Conservation (phyloP, 2,797 vertebrate genomes). For the Lutjanus argentimaculatus region DNA sequence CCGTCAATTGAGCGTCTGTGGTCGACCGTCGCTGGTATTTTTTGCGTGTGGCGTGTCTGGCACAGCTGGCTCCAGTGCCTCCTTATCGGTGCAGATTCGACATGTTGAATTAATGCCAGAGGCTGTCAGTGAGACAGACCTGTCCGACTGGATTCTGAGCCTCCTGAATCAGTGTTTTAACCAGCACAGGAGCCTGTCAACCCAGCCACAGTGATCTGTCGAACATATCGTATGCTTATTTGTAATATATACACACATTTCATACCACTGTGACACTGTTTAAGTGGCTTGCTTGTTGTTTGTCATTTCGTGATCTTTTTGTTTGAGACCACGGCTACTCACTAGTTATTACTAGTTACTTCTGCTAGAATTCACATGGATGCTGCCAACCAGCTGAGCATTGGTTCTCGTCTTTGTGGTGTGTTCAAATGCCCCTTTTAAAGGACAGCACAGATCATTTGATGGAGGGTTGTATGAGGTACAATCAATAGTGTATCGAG, state of each 20-base stretch:
- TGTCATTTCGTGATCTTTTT: slow-evolving; percentile 1
- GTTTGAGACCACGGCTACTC: background rate
- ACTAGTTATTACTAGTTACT: background rate
- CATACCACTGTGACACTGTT: background rate
- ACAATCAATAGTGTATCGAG: too few species aligned
- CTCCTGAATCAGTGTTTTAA: slow-evolving; percentile 2
- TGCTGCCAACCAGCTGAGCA: background rate
- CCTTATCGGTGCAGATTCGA: slow-evolving; percentile 12
- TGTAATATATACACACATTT: background rate
- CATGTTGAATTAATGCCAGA: slow-evolving; percentile 4
- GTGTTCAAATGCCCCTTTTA: background rate
- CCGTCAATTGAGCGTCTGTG: background rate
- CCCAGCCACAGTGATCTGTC: background rate
- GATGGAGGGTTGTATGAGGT: too few species aligned
- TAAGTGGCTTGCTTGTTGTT: background rate
- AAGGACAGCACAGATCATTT: too few species aligned
- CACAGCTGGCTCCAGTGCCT: slow-evolving; percentile 16
- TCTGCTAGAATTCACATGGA: background rate
- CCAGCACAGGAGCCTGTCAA: background rate
- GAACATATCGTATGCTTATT: background rate
- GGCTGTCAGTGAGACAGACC: background rate
- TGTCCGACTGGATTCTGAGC: background rate
- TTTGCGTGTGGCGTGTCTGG: slow-evolving; percentile 9
- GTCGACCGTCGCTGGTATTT: slow-evolving; percentile 9
- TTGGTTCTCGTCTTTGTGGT: background rate